These are phyloP conservation scores for Hesperophylax magnus DNA, from an alignment of 1,140 invertebrate genomes.

Conservation along the genomic window DNA sequence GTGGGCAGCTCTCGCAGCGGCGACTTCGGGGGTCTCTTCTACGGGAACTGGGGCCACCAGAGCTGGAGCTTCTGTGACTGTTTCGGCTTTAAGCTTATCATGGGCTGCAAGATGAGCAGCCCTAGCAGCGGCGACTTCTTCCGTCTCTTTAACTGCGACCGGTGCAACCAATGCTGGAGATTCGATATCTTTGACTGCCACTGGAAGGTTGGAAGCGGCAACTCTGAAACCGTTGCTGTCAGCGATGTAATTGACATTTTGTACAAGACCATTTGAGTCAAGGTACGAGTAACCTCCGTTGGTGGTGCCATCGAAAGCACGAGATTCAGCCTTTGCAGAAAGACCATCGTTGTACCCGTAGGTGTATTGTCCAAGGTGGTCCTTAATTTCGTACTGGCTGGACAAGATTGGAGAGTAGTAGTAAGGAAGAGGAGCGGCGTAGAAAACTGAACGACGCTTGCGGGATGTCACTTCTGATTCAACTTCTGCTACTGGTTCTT, in stretches of 20 bases:
- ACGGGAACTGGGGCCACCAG: constrained; percentile 67
- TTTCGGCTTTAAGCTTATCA: not conserved
- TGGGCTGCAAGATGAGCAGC: constrained; percentile 60
- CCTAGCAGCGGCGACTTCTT: constrained; percentile 63
- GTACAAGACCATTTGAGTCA: constrained; percentile 77
- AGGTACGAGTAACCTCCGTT: constrained; percentile 80
- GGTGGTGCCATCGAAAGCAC: constrained; percentile 76
- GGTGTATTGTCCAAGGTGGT: constrained; percentile 72
- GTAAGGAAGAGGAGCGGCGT: constrained; percentile 22
- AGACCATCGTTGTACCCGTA: constrained; percentile 79
- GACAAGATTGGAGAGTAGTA: constrained; percentile 57
- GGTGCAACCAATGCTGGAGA: constrained; percentile 67
- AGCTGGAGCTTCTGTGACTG: constrained; percentile 55
- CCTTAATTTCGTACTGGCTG: constrained; percentile 72
- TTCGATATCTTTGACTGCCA: constrained; percentile 62
- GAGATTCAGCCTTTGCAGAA: constrained; percentile 77
- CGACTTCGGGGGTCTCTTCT: constrained; percentile 65
- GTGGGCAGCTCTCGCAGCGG: constrained; percentile 62
- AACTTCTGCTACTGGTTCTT: not conserved
- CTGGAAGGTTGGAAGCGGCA: constrained; percentile 76
- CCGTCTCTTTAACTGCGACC: constrained; percentile 63
- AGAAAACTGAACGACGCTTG: constrained; percentile 39
- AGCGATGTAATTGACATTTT: constrained; percentile 77
- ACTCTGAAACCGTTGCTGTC: constrained; percentile 79
- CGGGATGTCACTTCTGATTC: constrained; percentile 9